Evolutionary conservation across 2,113 vertebrate genomes (phyloP), one percentile per base, ranked within the genome.

Genomic region (Sarotherodon lohbergeri): DNA sequence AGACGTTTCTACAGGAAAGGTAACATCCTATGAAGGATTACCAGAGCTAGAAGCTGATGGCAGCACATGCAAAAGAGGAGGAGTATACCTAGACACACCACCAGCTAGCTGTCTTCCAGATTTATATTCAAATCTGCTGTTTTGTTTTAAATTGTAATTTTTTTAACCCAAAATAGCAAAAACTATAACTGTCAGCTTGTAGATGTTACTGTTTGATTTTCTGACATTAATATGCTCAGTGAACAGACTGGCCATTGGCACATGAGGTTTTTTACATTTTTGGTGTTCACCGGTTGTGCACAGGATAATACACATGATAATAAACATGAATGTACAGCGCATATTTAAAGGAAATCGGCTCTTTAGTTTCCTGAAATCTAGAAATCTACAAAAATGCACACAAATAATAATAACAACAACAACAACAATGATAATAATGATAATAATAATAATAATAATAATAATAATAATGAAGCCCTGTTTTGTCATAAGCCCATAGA

Each of bases 1-100:
- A 73, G 22, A 73, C 17, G 68, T 73, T 73, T 73, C 13, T 73
- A 73, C 41, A 48, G 14, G 68, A 73, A 48, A 27, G 41, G 22
- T 48, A 46, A 48, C 13, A 76, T 17, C 41, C 22, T 29, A 48
- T 27, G 22, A 17, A 73, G 68, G 14, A 48, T 73, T 29, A 48
- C 22, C 22, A 17, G 41, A 17, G 68, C 1, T 29, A 22, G n/a
- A 71, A 41, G 63, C 7, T 41, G 63, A 46, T 10, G 22, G 68
- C 19, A 17, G 13, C 41, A 73, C n/a, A 46, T 10, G 66, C 5
- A 13, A 27, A 73, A 46, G 7, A 16, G 13, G 19, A 63, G 59
- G 36, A 22, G 36, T 68, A 68, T 0, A 24, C 63, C 63, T 41
- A 41, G 19, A 41, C n/a, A 68, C 36, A 68, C 4, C 1, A 22